phyloP scores from a whole-genome alignment of 2,888 invertebrate species.

The Sarcophaga caerulescens region DNA sequence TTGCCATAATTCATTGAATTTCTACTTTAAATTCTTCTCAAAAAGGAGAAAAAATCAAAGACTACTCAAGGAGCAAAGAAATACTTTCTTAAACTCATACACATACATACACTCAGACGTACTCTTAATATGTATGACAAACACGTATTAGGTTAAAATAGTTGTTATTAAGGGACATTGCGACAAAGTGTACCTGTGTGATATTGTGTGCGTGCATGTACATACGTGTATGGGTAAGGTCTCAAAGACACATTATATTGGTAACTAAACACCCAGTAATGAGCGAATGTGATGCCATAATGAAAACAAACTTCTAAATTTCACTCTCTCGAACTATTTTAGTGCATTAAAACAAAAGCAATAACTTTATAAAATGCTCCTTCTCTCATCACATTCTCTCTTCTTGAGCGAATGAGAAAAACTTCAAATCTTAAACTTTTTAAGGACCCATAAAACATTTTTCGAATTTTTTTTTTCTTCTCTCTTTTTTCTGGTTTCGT shows the following conservation, averaged over 20 bases:
- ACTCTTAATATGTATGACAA: not conserved
- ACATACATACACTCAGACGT: not conserved
- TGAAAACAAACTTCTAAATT: constrained; percentile 4
- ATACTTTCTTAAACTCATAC: too few relatives aligned
- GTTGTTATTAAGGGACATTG: constrained; percentile 17
- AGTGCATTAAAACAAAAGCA: not conserved
- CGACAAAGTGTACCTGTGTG: constrained; percentile 18
- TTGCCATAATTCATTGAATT: constrained; percentile 1
- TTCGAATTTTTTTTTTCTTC: not conserved
- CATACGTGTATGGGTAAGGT: not conserved
- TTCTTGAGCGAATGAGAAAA: constrained; percentile 1
- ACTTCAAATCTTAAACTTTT: constrained; percentile 17
- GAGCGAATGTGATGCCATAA: constrained; percentile 34
- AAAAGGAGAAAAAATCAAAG: constrained; percentile 10
- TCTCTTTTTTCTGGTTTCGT: not conserved
- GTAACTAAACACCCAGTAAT: constrained; percentile 27
- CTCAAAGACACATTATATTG: constrained; percentile 22
- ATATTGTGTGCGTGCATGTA: not conserved
- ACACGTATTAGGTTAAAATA: constrained; percentile 1
- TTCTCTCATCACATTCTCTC: not conserved
- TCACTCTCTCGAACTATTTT: not conserved
- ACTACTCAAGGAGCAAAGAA: not conserved
- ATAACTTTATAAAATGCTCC: not conserved
- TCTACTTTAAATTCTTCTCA: not conserved
- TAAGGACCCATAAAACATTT: constrained; percentile 35